These are phyloP conservation scores for Synergus laeviventris DNA, from an alignment of 2,888 invertebrate genomes.

Conservation along the genomic window DNA sequence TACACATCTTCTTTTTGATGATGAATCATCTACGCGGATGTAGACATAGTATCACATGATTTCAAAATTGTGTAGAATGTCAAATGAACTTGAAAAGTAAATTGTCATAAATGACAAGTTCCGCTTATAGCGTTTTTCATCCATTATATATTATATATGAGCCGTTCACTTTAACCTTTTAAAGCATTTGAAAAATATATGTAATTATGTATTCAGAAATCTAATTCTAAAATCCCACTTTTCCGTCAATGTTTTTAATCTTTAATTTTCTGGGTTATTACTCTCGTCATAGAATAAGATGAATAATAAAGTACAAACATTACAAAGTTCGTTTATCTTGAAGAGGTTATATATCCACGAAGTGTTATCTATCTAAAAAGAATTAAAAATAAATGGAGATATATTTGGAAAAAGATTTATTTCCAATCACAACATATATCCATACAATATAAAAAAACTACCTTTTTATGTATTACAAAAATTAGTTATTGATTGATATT, in stretches of 20 bases:
- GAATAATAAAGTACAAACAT: not conserved
- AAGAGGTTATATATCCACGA: not conserved
- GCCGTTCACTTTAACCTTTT: not conserved
- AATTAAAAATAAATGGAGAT: not conserved
- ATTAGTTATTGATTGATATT: no score
- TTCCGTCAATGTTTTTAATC: not conserved
- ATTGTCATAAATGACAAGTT: constrained; percentile 8
- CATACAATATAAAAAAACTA: no score
- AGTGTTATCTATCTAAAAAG: no score
- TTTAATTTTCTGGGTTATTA: not conserved
- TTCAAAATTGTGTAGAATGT: not conserved
- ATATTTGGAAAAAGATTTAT: no score
- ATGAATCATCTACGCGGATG: not conserved
- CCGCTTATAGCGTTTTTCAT: not conserved
- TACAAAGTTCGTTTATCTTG: not conserved
- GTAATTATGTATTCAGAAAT: not conserved
- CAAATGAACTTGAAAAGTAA: not conserved
- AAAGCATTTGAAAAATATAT: not conserved
- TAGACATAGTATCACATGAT: constrained; percentile 41
- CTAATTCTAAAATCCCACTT: not conserved
- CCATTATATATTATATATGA: not conserved
- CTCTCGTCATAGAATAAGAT: not conserved
- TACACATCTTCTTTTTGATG: constrained; percentile 23
- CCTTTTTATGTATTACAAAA: no score
- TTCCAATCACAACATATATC: no score